A percentile compares a stretch with the other conserved stretches of the same genome.
phyloP scores from a whole-genome alignment of 2,797 vertebrate genomes.

The Trachurus trachurus region DNA sequence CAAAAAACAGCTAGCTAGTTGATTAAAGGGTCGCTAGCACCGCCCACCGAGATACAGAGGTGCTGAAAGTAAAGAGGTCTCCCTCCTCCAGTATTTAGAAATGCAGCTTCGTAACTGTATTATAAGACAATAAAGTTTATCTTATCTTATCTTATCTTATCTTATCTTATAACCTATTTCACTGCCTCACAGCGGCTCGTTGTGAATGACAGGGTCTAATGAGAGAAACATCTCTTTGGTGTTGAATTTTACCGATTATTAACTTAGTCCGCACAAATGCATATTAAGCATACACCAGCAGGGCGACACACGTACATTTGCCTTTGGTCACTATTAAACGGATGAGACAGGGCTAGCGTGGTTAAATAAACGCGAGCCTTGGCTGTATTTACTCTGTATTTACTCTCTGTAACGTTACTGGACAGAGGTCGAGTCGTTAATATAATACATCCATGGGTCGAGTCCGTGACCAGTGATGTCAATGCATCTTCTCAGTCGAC shows the following conservation, averaged over 20 bases:
- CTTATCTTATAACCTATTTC: no score
- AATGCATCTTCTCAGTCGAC: background rate
- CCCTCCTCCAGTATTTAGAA: background rate
- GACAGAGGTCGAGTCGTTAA: no score
- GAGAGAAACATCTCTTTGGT: background rate
- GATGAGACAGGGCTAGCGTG: no score
- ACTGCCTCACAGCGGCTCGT: no score
- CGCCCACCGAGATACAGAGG: constrained; percentile 23
- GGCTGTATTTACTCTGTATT: no score
- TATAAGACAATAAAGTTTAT: no score
- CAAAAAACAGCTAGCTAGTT: background rate
- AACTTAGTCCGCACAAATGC: background rate
- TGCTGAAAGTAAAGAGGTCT: background rate
- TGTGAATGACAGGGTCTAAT: background rate
- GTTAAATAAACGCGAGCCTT: background rate
- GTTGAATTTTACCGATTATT: background rate
- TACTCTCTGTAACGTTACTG: no score
- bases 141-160: no score
- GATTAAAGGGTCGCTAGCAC: rapidly evolving
- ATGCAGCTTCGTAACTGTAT: no score
- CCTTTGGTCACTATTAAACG: background rate
- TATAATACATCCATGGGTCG: no score
- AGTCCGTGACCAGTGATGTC: rapidly evolving
- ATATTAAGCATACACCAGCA: background rate
- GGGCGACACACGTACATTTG: background rate